Conservation (phyloP, 2,888 invertebrate species). For the Athalia cordata region DNA sequence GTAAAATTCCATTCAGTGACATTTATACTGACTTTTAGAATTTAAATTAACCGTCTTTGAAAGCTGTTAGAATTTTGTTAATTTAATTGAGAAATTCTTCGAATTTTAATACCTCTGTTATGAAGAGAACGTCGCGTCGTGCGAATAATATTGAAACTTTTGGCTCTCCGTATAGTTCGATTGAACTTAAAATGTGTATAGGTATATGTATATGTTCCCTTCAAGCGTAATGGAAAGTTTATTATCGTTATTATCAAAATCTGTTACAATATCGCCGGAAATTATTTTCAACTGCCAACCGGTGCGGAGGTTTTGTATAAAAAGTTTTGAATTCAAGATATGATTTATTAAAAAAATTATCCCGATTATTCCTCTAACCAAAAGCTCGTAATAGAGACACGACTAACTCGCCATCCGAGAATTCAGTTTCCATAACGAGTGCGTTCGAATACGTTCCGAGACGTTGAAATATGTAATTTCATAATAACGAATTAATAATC, state of each 20-base stretch:
- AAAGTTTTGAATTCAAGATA: neutral
- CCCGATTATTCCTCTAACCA: too few relatives aligned
- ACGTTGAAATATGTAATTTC: too few relatives aligned
- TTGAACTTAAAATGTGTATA: neutral
- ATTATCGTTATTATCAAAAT: conserved; percentile 1
- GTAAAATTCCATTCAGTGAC: neutral
- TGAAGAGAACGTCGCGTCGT: neutral
- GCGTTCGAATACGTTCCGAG: too few relatives aligned
- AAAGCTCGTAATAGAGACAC: too few relatives aligned
- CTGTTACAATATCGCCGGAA: conserved; percentile 4
- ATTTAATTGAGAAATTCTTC: conserved; percentile 8
- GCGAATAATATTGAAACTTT: conserved; percentile 7
- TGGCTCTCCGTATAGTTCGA: neutral
- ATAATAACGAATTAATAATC: too few relatives aligned
- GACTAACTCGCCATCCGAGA: too few relatives aligned
- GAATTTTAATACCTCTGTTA: conserved; percentile 14
- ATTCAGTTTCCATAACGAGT: too few relatives aligned
- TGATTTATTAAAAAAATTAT: too few relatives aligned
- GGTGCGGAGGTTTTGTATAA: neutral
- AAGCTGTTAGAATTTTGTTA: neutral
- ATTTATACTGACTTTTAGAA: neutral
- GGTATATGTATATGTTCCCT: neutral
- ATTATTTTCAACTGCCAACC: neutral
- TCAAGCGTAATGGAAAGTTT: neutral
- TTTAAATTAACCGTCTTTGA: neutral